Evolutionary conservation across 2,113 vertebrate genomes (phyloP).

Genomic region (Morone saxatilis): DNA sequence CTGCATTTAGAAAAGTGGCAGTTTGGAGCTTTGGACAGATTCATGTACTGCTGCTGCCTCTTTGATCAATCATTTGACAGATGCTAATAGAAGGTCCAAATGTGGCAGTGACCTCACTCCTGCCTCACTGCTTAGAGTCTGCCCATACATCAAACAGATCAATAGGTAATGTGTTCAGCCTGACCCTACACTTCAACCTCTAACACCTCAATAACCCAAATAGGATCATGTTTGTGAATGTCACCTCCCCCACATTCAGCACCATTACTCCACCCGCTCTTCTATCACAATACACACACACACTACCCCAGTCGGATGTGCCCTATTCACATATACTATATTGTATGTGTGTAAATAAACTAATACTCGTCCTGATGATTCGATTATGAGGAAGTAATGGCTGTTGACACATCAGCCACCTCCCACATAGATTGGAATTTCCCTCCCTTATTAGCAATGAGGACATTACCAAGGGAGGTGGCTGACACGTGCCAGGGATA

Average conservation of each 20-base stretch:
- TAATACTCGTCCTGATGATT: slow-evolving; percentile 21
- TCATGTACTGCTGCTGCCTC: neutral
- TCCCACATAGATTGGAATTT: slow-evolving; percentile 45
- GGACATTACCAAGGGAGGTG: neutral
- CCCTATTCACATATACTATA: neutral
- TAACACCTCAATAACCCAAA: slow-evolving; percentile 14
- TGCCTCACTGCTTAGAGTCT: neutral
- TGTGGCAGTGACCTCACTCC: neutral
- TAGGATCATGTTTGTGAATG: slow-evolving; percentile 16
- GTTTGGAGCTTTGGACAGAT: neutral
- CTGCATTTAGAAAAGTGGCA: neutral
- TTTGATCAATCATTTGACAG: slow-evolving; percentile 21
- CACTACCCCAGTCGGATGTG: neutral
- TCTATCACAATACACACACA: neutral
- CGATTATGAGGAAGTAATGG: slow-evolving; percentile 56
- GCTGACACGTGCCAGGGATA: slow-evolving; percentile 11
- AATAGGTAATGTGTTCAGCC: slow-evolving; percentile 28
- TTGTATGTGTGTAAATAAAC: slow-evolving; percentile 2
- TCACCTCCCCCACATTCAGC: slow-evolving; percentile 18
- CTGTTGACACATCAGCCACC: slow-evolving; percentile 25
- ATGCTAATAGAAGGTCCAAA: neutral
- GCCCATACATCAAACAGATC: slow-evolving; percentile 46
- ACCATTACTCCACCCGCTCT: neutral
- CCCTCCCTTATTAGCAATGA: slow-evolving; percentile 18
- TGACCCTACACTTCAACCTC: slow-evolving; percentile 27